These are phyloP conservation scores for Tetrao urogallus DNA, from an alignment of 2,113 vertebrate genomes.

Conservation along the genomic window DNA sequence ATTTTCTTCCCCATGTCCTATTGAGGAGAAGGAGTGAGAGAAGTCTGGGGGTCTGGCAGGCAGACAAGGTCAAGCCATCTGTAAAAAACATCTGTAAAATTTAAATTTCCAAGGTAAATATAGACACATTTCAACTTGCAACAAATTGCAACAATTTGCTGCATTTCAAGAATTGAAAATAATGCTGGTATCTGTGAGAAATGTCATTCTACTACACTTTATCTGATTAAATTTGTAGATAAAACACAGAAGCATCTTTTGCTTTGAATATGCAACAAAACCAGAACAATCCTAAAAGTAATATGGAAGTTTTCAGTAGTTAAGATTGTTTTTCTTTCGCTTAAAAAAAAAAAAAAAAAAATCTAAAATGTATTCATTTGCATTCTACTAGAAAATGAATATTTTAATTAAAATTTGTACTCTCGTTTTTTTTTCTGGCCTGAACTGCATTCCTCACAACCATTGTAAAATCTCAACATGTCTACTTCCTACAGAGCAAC, in stretches of 20 bases:
- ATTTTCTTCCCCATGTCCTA: background rate
- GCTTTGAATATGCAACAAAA: background rate
- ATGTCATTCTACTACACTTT: background rate
- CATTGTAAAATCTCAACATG: background rate
- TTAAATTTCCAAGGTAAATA: background rate
- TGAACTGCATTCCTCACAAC: background rate
- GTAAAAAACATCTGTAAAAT: background rate
- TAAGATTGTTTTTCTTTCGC: background rate
- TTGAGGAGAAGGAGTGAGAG: background rate
- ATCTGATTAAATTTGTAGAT: background rate
- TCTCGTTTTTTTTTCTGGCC: background rate
- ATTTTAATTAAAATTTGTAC: background rate
- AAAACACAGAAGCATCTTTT: background rate
- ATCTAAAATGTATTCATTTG: background rate
- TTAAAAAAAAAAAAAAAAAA: background rate
- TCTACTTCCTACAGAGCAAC: background rate
- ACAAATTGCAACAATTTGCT: no score
- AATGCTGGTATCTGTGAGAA: background rate
- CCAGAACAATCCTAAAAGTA: background rate
- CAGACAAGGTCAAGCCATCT: background rate
- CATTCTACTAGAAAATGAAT: background rate
- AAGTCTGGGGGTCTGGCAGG: background rate
- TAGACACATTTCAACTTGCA: background rate
- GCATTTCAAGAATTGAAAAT: background rate
- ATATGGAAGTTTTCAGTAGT: background rate